A percentile compares a stretch with the other conserved stretches of the same genome.
Conservation (phyloP, 2,113 vertebrate species). For the Zosterops hypoxanthus region DNA sequence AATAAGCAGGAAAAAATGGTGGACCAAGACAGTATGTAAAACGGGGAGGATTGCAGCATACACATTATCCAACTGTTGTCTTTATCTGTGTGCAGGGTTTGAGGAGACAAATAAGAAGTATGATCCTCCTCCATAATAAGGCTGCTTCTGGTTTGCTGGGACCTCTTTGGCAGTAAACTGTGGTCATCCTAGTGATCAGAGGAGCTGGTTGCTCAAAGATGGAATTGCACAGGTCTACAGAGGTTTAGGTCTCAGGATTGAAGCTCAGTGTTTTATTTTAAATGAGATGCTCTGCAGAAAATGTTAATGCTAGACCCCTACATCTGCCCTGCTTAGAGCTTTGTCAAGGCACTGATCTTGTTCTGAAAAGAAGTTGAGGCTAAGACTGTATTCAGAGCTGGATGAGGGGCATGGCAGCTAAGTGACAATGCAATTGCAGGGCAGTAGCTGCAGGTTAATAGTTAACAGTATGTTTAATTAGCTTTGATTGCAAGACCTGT, state of each 20-base stretch:
- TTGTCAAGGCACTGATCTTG: not conserved
- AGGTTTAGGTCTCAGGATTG: not conserved
- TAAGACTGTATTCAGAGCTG: not conserved
- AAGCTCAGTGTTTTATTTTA: not conserved
- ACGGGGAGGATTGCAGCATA: not conserved
- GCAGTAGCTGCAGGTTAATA: not conserved
- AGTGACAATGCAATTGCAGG: not conserved
- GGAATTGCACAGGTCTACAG: not conserved
- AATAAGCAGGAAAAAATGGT: not conserved
- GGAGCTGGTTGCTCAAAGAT: not conserved
- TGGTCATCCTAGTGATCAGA: not conserved
- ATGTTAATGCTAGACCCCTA: not conserved
- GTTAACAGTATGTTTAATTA: not conserved
- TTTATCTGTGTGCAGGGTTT: not conserved
- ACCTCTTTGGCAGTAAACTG: not conserved
- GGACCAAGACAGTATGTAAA: not conserved
- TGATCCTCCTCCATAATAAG: not conserved
- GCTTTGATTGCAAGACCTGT: not conserved
- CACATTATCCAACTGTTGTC: accelerated
- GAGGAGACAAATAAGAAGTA: not conserved
- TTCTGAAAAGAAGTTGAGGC: not conserved
- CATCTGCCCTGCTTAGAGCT: not conserved
- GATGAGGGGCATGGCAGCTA: not conserved
- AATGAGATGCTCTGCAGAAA: not conserved
- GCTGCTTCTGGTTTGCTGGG: not conserved